phyloP scores from a whole-genome alignment of 2,797 vertebrate species.

The Molossus molossus region DNA sequence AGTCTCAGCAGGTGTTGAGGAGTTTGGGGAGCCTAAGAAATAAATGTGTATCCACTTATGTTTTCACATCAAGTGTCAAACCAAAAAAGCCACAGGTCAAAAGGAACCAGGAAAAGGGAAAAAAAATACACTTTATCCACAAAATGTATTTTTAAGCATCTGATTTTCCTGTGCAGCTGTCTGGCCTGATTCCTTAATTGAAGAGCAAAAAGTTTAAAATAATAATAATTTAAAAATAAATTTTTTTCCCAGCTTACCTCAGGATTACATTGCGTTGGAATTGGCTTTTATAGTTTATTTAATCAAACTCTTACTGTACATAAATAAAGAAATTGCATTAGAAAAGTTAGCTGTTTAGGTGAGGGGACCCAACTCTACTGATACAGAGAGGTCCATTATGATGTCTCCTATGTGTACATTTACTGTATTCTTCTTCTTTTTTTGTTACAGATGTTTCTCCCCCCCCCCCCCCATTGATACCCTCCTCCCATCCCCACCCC shows the following conservation, averaged over 20 bases:
- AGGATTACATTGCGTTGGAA: not conserved
- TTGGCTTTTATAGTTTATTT: not conserved
- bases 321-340: not conserved
- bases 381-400: not conserved
- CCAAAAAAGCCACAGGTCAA: conserved; percentile 69
- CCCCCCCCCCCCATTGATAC: no score
- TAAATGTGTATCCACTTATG: conserved; percentile 69
- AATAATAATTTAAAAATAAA: conserved; percentile 26
- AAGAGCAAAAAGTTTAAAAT: conserved; percentile 27
- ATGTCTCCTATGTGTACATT: rapidly evolving
- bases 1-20: conserved; percentile 34
- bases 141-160: conserved; percentile 80
- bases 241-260: not conserved
- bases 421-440: not conserved
- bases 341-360: not conserved
- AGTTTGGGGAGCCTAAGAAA: conserved; percentile 71
- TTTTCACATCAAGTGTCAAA: conserved; percentile 83
- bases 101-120: conserved; percentile 85
- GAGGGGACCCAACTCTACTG: not conserved
- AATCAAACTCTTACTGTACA: not conserved
- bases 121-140: conserved; percentile 79
- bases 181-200: conserved; percentile 62
- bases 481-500: no score
- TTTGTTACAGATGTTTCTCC: no score
- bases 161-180: conserved; percentile 85